Percentiles rank a stretch among this genome's conserved stretches.
Evolutionary conservation across 2,888 invertebrate genomes (phyloP).

Genomic region (Ligdia adustata): DNA sequence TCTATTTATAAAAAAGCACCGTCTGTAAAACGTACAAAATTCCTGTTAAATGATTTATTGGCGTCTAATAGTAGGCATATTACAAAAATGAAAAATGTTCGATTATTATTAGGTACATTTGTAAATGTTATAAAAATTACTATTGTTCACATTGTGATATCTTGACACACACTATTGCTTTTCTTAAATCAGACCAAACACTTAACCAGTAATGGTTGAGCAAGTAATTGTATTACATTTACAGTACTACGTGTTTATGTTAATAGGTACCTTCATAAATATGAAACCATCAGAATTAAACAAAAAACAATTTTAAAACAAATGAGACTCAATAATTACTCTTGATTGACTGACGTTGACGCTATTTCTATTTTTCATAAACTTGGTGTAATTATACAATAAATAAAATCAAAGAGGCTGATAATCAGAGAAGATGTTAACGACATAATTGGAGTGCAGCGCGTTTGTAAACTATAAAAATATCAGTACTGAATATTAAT

Average conservation of each 20-base stretch:
- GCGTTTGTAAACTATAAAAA: slow-evolving; percentile 62
- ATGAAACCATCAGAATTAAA: slow-evolving; percentile 41
- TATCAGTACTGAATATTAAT: slow-evolving; percentile 75
- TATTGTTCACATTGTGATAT: slow-evolving; percentile 49
- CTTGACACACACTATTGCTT: slow-evolving; percentile 47
- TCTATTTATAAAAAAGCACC: slow-evolving; percentile 82
- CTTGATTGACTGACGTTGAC: slow-evolving; percentile 41
- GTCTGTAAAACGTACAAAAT: slow-evolving; percentile 82
- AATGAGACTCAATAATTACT: slow-evolving; percentile 64
- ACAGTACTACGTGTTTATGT: slow-evolving; percentile 54
- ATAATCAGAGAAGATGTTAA: too few relatives aligned
- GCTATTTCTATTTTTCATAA: not conserved
- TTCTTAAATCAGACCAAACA: slow-evolving; percentile 44
- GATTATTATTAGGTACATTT: slow-evolving; percentile 41
- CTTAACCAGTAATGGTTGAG: slow-evolving; percentile 63
- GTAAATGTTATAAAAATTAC: slow-evolving; percentile 72
- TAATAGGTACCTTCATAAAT: slow-evolving; percentile 52
- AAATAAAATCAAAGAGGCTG: slow-evolving; percentile 31
- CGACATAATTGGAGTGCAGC: slow-evolving; percentile 55
- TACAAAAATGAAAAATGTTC: slow-evolving; percentile 68
- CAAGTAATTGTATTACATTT: slow-evolving; percentile 57
- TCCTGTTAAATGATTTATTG: slow-evolving; percentile 72
- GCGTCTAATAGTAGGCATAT: slow-evolving; percentile 63
- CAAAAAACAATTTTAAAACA: slow-evolving; percentile 47
- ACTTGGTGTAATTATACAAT: too few relatives aligned